These are phyloP conservation scores for Leuciscus idus DNA, from an alignment of 2,113 vertebrate genomes.

Conservation along the genomic window DNA sequence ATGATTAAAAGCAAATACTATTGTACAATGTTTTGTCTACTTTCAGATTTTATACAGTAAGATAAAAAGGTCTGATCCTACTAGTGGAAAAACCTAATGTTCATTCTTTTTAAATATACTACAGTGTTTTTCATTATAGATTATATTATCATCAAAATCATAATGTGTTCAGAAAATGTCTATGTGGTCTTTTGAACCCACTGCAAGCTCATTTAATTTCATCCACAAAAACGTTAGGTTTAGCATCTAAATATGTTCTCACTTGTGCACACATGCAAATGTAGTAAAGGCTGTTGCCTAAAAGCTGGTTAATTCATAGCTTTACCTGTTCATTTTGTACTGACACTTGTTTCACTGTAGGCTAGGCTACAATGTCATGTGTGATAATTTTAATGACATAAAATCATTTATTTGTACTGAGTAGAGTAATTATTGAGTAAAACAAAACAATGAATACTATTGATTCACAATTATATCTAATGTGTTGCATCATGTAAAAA, in stretches of 20 bases:
- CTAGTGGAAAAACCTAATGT: no score
- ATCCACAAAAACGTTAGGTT: neutral
- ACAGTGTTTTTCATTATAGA: no score
- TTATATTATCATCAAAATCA: neutral
- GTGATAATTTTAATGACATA: no score
- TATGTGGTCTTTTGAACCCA: neutral
- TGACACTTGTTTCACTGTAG: no score
- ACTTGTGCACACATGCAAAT: neutral
- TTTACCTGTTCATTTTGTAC: neutral
- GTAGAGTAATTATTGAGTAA: neutral
- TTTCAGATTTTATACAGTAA: no score
- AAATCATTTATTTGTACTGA: neutral
- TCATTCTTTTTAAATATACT: no score
- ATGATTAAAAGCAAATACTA: neutral
- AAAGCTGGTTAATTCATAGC: no score
- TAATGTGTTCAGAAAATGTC: neutral
- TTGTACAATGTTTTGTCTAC: neutral
- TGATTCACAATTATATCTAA: neutral
- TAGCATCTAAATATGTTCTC: neutral
- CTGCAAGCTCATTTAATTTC: neutral
- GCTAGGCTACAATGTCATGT: no score
- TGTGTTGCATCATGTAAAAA: neutral
- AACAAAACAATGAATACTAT: neutral
- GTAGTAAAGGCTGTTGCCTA: no score
- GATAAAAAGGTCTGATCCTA: no score